Conservation (phyloP, 2,797 vertebrate species). For the Pipistrellus kuhlii region DNA sequence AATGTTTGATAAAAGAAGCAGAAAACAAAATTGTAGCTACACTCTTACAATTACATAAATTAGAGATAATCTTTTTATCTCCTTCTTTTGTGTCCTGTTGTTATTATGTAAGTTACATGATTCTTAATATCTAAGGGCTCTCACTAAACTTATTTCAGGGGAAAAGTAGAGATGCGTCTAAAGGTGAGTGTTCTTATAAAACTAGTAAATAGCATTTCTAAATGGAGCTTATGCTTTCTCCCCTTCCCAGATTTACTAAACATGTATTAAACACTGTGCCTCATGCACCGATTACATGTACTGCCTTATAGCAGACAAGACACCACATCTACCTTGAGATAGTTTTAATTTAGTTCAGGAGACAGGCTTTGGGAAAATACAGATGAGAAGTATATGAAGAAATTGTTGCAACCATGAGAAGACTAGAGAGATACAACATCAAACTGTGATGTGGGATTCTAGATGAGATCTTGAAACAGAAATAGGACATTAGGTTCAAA, state of each 20-base stretch:
- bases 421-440: background rate
- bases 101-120: background rate
- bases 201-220: background rate
- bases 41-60: background rate
- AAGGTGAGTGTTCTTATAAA: background rate
- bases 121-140: background rate
- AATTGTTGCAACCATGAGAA: background rate
- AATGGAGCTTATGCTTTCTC: background rate
- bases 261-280: background rate
- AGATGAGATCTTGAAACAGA: background rate
- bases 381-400: constrained; percentile 28
- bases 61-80: constrained; percentile 8
- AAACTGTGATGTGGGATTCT: background rate
- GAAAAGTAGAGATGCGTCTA: background rate
- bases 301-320: background rate
- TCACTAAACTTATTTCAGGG: constrained; percentile 3
- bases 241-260: background rate
- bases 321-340: background rate
- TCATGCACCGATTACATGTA: background rate
- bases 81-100: constrained; percentile 28
- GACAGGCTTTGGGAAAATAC: background rate
- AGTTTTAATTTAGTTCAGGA: constrained; percentile 1
- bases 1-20: background rate
- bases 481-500: background rate
- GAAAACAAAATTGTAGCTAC: background rate